These are phyloP conservation scores for Vesta saturnalis DNA, from an alignment of 2,888 invertebrate genomes.

Conservation along the genomic window DNA sequence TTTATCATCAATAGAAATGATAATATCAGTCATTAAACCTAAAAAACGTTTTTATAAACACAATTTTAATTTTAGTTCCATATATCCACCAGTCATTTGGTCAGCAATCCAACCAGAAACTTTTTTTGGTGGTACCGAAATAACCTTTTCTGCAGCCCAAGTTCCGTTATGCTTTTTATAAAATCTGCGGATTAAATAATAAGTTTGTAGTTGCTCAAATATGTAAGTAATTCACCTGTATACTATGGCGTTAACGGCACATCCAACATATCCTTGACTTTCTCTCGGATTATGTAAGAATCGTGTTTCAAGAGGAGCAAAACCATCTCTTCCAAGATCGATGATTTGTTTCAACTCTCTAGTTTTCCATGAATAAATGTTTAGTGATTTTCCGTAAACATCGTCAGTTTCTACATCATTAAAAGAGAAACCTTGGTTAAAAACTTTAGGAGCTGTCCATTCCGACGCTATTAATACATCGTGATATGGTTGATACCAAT, in stretches of 20 bases:
- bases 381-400: constrained; percentile 83
- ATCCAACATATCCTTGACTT: constrained; percentile 89
- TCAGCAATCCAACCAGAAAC: constrained; percentile 75
- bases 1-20: constrained; percentile 93
- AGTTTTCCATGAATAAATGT: constrained; percentile 91
- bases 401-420: constrained; percentile 66
- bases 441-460: constrained; percentile 91
- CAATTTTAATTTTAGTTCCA: too few relatives aligned
- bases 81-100: constrained; percentile 75
- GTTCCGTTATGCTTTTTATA: constrained; percentile 70
- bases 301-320: constrained; percentile 90
- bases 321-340: constrained; percentile 86
- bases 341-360: constrained; percentile 83
- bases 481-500: constrained; percentile 96
- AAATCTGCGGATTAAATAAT: constrained; percentile 64
- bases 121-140: constrained; percentile 81
- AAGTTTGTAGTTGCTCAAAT: neutral
- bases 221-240: constrained; percentile 72
- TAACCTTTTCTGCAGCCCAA: constrained; percentile 89
- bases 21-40: constrained; percentile 91
- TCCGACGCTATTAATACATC: constrained; percentile 92
- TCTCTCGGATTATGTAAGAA: constrained; percentile 93
- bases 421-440: constrained; percentile 72
- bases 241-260: constrained; percentile 83
- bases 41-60: too few relatives aligned